These are phyloP conservation scores for Acanthis flammea DNA, from an alignment of 2,797 vertebrate genomes.

Conservation along the genomic window DNA sequence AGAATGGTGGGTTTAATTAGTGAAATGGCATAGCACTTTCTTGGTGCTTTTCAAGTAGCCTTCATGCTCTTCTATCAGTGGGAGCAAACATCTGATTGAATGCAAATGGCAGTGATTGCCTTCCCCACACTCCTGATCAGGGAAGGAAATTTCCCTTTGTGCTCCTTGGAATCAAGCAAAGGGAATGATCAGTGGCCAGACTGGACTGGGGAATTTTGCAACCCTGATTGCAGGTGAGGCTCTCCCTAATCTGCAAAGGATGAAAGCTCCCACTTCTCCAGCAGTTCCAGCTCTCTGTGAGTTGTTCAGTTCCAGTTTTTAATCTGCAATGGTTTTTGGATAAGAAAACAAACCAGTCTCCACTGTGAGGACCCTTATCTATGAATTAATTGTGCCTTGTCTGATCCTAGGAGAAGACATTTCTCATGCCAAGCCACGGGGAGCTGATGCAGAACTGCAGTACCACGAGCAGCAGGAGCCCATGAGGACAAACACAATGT, in stretches of 20 bases:
- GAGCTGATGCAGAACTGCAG: background rate
- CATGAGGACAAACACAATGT: rapidly evolving
- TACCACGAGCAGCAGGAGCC: background rate
- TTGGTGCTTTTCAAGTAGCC: constrained; percentile 9
- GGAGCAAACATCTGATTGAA: constrained; percentile 5
- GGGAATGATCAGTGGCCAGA: background rate
- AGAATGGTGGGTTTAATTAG: constrained; percentile 44
- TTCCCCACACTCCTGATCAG: background rate
- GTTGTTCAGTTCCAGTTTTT: background rate
- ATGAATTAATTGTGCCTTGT: constrained; percentile 35
- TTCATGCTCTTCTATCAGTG: background rate
- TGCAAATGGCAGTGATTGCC: background rate
- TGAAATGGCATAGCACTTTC: background rate
- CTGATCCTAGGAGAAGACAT: background rate
- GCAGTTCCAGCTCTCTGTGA: background rate
- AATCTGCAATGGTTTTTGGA: background rate
- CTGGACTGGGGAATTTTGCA: background rate
- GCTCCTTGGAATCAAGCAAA: background rate
- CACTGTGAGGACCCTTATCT: constrained; percentile 24
- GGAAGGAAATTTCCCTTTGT: background rate
- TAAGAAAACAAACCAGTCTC: background rate
- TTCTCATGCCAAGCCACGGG: background rate
- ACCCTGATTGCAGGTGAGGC: background rate
- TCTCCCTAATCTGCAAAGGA: background rate
- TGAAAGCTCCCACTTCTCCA: background rate